These are phyloP conservation scores for Peromyscus eremicus DNA, from an alignment of 2,797 vertebrate genomes.

Conservation along the genomic window DNA sequence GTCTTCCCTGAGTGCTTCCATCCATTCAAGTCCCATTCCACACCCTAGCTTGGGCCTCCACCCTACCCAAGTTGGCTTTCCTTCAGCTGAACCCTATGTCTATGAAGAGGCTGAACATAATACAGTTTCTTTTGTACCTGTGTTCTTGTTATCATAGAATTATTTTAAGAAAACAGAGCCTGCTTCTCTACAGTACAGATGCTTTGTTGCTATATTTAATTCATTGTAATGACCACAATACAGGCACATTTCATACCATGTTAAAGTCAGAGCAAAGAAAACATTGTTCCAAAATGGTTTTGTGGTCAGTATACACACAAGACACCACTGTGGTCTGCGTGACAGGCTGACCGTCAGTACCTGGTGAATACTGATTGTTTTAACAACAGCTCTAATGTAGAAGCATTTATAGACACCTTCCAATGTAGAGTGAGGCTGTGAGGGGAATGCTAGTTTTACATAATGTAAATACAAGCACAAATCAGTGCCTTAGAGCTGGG, in stretches of 20 bases:
- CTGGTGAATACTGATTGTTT: background rate
- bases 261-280: background rate
- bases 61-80: background rate
- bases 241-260: background rate
- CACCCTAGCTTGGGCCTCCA: too few species aligned
- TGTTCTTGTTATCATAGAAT: background rate
- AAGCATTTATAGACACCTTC: background rate
- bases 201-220: background rate
- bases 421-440: background rate
- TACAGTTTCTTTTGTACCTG: fast-evolving
- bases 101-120: fast-evolving
- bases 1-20: too few species aligned
- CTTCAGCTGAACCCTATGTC: too few species aligned
- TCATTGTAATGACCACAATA: background rate
- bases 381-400: too few species aligned
- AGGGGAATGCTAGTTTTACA: background rate
- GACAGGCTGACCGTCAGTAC: fast-evolving
- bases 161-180: background rate
- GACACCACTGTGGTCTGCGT: too few species aligned
- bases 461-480: background rate
- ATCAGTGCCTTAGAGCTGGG: too few species aligned
- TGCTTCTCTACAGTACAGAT: background rate
- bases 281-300: background rate
- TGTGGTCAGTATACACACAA: background rate
- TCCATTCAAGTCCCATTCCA: background rate